phyloP scores from a whole-genome alignment of 1,140 invertebrate species.

The Eumaeus atala region DNA sequence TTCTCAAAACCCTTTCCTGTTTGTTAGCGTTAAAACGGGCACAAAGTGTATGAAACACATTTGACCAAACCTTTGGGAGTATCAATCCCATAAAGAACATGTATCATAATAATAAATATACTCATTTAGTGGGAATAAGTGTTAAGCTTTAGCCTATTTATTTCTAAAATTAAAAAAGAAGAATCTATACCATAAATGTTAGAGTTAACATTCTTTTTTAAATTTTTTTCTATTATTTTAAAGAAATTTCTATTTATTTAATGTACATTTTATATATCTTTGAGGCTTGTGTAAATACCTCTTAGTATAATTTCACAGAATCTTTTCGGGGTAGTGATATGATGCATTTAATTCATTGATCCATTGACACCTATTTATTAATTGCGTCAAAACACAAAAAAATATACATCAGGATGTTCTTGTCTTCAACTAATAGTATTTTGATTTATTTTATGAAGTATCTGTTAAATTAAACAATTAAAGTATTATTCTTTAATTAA shows the following conservation, averaged over 20 bases:
- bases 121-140: conserved; percentile 50
- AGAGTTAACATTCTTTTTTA: conserved; percentile 41
- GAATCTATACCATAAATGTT: conserved; percentile 12
- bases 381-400: too few species aligned
- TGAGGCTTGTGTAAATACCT: conserved; percentile 68
- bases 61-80: background rate
- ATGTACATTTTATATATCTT: conserved; percentile 44
- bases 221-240: conserved; percentile 53
- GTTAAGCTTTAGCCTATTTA: conserved; percentile 63
- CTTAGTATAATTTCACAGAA: conserved; percentile 22
- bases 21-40: conserved; percentile 17
- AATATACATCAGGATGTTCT: too few species aligned
- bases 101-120: conserved; percentile 60
- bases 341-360: conserved; percentile 43
- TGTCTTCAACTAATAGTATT: too few species aligned
- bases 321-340: conserved; percentile 34
- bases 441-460: too few species aligned
- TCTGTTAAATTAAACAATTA: too few species aligned
- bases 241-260: conserved; percentile 44
- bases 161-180: conserved; percentile 29
- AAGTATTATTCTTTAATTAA: too few species aligned
- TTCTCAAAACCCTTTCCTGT: conserved; percentile 12
- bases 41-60: conserved; percentile 16
- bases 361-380: too few species aligned
- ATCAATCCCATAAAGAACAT: background rate